Percentiles rank a stretch among this genome's conserved stretches.
Conservation (phyloP, 2,888 invertebrate genomes). For the Caenorhabditis virilis region DNA sequence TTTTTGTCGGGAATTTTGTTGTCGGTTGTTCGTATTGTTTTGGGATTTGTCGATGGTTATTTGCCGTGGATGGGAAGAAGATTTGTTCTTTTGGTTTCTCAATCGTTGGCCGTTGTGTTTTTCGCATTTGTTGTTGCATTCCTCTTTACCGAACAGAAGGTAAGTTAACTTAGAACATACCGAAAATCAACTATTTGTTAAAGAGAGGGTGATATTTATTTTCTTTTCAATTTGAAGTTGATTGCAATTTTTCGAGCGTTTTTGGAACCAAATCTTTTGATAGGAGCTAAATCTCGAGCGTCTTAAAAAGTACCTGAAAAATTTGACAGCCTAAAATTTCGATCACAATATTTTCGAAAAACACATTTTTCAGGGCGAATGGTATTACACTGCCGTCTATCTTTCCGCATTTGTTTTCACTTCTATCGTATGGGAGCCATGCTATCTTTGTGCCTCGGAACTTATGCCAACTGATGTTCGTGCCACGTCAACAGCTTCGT, state of each 20-base stretch:
- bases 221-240: no score
- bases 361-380: constrained; percentile 31
- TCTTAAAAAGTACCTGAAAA: not conserved
- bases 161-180: no score
- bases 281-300: not conserved
- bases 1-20: constrained; percentile 46
- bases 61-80: constrained; percentile 51
- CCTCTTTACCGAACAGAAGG: constrained; percentile 41
- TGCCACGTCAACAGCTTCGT: constrained; percentile 51
- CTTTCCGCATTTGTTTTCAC: constrained; percentile 51
- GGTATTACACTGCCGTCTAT: constrained; percentile 48
- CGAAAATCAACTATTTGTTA: no score
- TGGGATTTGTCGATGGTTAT: constrained; percentile 46
- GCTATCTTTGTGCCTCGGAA: constrained; percentile 47
- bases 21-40: constrained; percentile 40
- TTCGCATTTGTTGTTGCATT: constrained; percentile 44
- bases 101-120: constrained; percentile 40
- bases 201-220: no score
- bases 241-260: no score
- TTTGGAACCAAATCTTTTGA: no score
- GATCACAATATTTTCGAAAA: not conserved
- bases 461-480: constrained; percentile 53
- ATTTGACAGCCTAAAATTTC: not conserved
- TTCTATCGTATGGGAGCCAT: constrained; percentile 51
- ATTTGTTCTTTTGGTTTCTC: constrained; percentile 41